Percentiles rank a stretch among this genome's conserved stretches.
Evolutionary conservation across 2,797 vertebrate species (phyloP).

Genomic region (Fundulus diaphanus): DNA sequence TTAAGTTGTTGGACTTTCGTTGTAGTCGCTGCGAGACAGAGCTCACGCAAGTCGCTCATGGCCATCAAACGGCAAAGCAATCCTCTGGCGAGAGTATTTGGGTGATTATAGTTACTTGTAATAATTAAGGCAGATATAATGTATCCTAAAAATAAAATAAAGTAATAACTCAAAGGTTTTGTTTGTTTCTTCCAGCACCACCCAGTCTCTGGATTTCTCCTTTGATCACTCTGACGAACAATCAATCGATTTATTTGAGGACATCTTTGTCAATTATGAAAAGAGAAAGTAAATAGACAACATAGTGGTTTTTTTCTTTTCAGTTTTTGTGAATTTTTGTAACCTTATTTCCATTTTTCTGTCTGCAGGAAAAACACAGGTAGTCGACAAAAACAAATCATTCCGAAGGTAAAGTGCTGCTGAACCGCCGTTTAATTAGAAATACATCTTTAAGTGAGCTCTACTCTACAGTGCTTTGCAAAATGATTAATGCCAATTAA

Average conservation of each 20-base stretch:
- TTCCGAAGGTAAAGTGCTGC: constrained; percentile 88
- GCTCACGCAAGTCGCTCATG: constrained; percentile 71
- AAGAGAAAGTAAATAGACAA: constrained; percentile 87
- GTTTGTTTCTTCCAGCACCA: constrained; percentile 76
- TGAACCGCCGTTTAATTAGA: not conserved
- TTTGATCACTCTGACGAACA: constrained; percentile 92
- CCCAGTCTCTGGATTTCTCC: constrained; percentile 90
- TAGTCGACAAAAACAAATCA: constrained; percentile 90
- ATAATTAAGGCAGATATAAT: not conserved
- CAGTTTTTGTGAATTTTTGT: not conserved
- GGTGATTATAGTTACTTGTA: constrained; percentile 72
- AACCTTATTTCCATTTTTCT: constrained; percentile 19
- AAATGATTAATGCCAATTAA: not conserved
- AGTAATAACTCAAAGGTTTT: constrained; percentile 4
- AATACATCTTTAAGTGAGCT: not conserved
- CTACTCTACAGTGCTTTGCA: not conserved
- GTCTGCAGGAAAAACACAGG: constrained; percentile 87
- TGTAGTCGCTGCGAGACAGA: constrained; percentile 72
- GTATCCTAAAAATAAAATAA: not conserved
- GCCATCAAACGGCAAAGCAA: constrained; percentile 73
- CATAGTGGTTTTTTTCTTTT: not conserved
- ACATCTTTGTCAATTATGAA: constrained; percentile 91
- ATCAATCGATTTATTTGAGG: constrained; percentile 90
- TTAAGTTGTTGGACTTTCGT: constrained; percentile 24
- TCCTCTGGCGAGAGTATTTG: constrained; percentile 76